Evolutionary conservation across 1,140 invertebrate species (phyloP).

Genomic region (Telenomus remus): DNA sequence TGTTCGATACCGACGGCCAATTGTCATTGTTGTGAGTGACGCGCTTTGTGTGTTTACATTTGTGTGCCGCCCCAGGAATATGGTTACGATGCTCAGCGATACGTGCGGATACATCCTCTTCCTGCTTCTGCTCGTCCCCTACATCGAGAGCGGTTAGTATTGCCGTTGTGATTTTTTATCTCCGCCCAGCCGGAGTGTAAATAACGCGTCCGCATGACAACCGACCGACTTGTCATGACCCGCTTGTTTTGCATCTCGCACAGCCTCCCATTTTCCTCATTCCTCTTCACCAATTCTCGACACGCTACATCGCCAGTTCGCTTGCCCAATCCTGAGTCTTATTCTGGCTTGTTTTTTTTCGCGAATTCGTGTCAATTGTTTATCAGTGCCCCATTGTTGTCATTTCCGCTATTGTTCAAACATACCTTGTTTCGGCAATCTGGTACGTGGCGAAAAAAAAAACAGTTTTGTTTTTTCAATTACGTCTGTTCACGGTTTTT

Average conservation of each 20-base stretch:
- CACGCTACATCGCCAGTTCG: too few species aligned
- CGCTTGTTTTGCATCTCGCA: constrained; percentile 22
- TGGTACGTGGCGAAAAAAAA: too few species aligned
- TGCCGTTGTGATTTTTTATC: not conserved
- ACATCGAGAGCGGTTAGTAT: constrained; percentile 74
- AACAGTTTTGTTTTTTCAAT: too few species aligned
- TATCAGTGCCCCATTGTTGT: too few species aligned
- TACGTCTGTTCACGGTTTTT: too few species aligned
- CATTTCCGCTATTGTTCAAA: too few species aligned
- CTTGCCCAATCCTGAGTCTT: too few species aligned
- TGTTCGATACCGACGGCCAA: not conserved
- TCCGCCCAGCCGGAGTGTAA: constrained; percentile 23
- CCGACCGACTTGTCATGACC: constrained; percentile 28
- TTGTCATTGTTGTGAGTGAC: constrained; percentile 15
- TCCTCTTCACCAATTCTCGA: too few species aligned
- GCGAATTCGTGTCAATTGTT: too few species aligned
- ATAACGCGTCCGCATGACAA: constrained; percentile 40
- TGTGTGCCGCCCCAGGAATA: constrained; percentile 60
- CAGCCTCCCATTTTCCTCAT: not conserved
- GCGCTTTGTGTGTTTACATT: constrained; percentile 38
- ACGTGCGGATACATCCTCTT: constrained; percentile 72
- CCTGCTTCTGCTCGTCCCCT: constrained; percentile 72
- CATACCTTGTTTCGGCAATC: too few species aligned
- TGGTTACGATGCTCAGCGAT: constrained; percentile 73
- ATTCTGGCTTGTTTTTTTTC: too few species aligned